A percentile compares a stretch with the other conserved stretches of the same genome.
These are phyloP conservation scores for Drosophila formosana DNA, from an alignment of 2,888 invertebrate species.

Conservation along the genomic window DNA sequence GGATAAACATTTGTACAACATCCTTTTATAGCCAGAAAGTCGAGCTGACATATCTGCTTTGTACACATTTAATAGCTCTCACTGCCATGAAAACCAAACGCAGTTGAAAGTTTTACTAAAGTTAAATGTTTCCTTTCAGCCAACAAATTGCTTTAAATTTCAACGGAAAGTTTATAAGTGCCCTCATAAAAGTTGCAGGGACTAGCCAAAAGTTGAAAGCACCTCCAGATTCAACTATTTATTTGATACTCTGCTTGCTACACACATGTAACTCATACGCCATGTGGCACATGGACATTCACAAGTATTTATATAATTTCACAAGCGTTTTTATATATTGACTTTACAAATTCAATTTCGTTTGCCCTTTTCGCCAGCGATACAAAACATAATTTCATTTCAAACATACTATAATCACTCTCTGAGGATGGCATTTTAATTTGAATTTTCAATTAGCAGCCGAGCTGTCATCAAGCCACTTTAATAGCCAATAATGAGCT, in stretches of 20 bases:
- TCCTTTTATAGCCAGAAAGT: conserved; percentile 13
- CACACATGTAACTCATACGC: conserved; percentile 20
- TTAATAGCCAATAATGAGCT: conserved; percentile 45
- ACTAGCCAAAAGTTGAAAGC: conserved; percentile 27
- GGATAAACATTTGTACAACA: conserved; percentile 2
- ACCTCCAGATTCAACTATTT: conserved; percentile 14
- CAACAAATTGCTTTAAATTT: conserved; percentile 50
- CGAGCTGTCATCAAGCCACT: conserved; percentile 24
- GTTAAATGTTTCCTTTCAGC: conserved; percentile 41
- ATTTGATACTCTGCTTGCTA: conserved; percentile 8
- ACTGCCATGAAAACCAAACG: conserved; percentile 28
- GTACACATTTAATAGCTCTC: conserved; percentile 20
- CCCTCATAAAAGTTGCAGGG: conserved; percentile 28
- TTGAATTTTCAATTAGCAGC: conserved; percentile 42
- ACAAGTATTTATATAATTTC: neutral
- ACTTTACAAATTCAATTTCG: too few species aligned
- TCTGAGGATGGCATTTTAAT: conserved; percentile 3
- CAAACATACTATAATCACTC: neutral
- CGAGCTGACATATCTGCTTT: conserved; percentile 30
- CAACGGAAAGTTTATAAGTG: conserved; percentile 38
- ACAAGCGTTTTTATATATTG: neutral
- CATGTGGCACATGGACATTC: conserved; percentile 7
- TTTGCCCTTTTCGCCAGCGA: too few species aligned
- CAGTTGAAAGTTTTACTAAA: conserved; percentile 33
- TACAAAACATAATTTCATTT: neutral